These are phyloP conservation scores for Centrocercus urophasianus DNA, from an alignment of 2,113 vertebrate genomes.

Conservation along the genomic window DNA sequence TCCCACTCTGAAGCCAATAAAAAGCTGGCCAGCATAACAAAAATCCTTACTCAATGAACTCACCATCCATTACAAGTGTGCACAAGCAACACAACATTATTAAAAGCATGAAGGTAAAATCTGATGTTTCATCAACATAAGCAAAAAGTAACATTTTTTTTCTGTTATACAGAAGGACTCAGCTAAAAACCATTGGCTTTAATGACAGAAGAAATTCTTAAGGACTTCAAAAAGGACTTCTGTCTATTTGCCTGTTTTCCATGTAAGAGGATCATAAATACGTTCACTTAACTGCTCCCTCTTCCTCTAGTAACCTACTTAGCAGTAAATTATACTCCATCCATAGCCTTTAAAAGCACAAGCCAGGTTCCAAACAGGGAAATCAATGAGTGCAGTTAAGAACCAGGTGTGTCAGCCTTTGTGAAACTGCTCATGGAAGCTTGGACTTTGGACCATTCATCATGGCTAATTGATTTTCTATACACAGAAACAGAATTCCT, in stretches of 20 bases:
- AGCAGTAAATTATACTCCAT: not conserved
- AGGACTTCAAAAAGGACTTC: not conserved
- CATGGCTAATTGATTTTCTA: not conserved
- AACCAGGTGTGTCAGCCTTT: not conserved
- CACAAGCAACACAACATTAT: not conserved
- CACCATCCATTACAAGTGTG: not conserved
- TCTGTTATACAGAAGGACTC: not conserved
- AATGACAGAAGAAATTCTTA: not conserved
- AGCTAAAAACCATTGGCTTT: not conserved
- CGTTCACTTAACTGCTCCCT: not conserved
- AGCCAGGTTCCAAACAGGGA: not conserved
- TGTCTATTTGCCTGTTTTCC: not conserved
- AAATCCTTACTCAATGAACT: not conserved
- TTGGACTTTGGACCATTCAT: constrained; percentile 38
- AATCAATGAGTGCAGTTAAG: constrained; percentile 42
- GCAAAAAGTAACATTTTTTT: fast-evolving
- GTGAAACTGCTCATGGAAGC: not conserved
- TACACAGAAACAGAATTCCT: not conserved
- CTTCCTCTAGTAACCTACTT: not conserved
- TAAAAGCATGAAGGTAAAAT: not conserved
- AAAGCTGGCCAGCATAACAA: not conserved
- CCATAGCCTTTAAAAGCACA: not conserved
- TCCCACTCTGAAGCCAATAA: not conserved
- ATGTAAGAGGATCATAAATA: not conserved
- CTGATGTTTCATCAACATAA: not conserved